Evolutionary conservation across 1,140 invertebrate genomes (phyloP).

Genomic region (Trypoxylus dichotomus): DNA sequence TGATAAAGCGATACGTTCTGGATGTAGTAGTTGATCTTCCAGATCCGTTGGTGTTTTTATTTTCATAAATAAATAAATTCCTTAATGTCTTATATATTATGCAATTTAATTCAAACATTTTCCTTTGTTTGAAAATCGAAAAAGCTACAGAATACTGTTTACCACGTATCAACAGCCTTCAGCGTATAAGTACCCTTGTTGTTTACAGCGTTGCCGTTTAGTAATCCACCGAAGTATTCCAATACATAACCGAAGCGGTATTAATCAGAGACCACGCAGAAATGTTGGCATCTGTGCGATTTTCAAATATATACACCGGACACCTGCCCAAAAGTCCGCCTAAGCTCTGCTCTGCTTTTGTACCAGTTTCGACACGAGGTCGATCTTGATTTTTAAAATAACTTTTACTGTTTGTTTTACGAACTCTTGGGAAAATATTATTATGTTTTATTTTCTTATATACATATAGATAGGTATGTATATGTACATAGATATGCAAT

Average conservation of each 20-base stretch:
- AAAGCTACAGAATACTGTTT: too few species aligned
- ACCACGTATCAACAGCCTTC: too few species aligned
- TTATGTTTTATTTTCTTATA: too few species aligned
- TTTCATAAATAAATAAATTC: too few species aligned
- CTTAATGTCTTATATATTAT: too few species aligned
- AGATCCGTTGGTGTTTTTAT: too few species aligned
- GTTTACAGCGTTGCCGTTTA: conserved; percentile 15
- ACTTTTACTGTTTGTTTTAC: conserved; percentile 10
- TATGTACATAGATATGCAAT: not conserved
- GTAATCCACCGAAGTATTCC: not conserved
- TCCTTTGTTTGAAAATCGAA: too few species aligned
- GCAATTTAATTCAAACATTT: too few species aligned
- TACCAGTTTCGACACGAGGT: conserved; percentile 9
- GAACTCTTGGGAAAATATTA: not conserved
- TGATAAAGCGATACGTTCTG: too few species aligned
- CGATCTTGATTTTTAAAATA: conserved; percentile 26
- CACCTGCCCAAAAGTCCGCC: conserved; percentile 17
- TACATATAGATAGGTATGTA: not conserved
- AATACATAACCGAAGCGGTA: conserved; percentile 8
- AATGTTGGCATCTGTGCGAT: conserved; percentile 9
- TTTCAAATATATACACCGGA: conserved; percentile 15
- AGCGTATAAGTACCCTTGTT: not conserved
- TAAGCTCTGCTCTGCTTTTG: conserved; percentile 19
- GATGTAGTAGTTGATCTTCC: too few species aligned
- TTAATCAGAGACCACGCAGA: conserved; percentile 6